Evolutionary conservation across 2,113 vertebrate genomes (phyloP), one percentile per base, ranked within the genome.

Genomic region (Bubo blakistoni): DNA sequence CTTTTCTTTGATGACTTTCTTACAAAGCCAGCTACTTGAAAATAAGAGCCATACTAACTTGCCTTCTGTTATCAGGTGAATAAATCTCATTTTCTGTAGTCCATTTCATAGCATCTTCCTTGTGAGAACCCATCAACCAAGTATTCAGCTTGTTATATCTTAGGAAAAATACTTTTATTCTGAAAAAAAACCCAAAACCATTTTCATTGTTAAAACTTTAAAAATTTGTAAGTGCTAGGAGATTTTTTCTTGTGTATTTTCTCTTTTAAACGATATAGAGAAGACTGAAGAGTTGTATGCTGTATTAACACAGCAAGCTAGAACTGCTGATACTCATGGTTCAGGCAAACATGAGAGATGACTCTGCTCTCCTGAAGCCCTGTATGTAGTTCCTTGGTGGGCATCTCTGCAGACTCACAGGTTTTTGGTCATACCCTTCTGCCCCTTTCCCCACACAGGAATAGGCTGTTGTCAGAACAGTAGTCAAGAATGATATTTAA

Each of bases 381-480:
- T 51, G 1, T 21, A 2, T 20, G 17, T 69, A 54, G 26, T 52
- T 94, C 10, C 30, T 63, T 67, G 32, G 44, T 72, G 58, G 20
- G 18, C 72, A 22, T 49, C 51, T 61, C 20, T 58, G 49, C 18
- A n/a, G 44, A 32, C 42, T 69, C 72, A 20, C 21, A 34, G 26
- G 40, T 58, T 71, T 80, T 26, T n/a, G 44, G n/a, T 51, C 13
- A 55, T 21, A 27, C 19, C 47, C 42, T 55, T 63, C 58, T 66
- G 8, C 20, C 25, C 11, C 20, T 4, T 4, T 30, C 27, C 6
- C 17, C 2, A 0, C 25, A 14, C 20, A 24, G 24, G 30, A 70
- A 34, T 54, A 16, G 13, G 26, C n/a, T 74, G 11, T n/a, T 69
- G 13, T 38, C 34, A 58, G 85, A 59, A 36, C 38, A 69, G 3